Evolutionary conservation across 2,113 vertebrate genomes (phyloP), one percentile per base, ranked within the genome.

Genomic region (Clarias magur): DNA sequence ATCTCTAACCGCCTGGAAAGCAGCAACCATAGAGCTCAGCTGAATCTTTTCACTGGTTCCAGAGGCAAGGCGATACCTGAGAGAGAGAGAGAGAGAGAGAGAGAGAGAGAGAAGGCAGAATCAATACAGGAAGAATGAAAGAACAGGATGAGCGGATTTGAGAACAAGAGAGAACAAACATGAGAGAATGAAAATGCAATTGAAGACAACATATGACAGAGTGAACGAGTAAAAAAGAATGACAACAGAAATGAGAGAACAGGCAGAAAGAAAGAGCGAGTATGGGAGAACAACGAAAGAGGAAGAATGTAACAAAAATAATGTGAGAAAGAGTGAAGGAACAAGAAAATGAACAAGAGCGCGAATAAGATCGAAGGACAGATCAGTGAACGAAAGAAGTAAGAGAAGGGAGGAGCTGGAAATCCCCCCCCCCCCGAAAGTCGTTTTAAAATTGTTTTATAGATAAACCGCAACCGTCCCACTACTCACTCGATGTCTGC

Each of bases 21-120:
- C 97, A 0, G 97, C 98, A 0, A 99, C 95, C 93, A 99, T 96
- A 63, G 98, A 97, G 91, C 98, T 98, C 87, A 99, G 95, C 96
- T 99, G 98, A 89, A 99, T 97, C 95, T 98, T 99, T 92, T 99
- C 98, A 0, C 91, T 97, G 84, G 97, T 98, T 53, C 98, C 98
- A 0, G 96, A 96, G 1, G 98, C 96, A 48, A 99, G 90, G 3
- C 97, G 95, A 93, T 99, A 96, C 93, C 98, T 99, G 79, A 87
- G 1, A 85, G 86, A 65, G 59, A 0, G 3, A 84, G 21, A 80
- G 34, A 53, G n/a, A 16, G 67, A 30, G 53, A 53, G 10, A 53
- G 23, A 27, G 21, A 4, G 38, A 23, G 19, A 4, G 65, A 68
- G 4, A 15, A 5, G 5, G 12, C 10, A 57, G 16, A 57, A 57